Evolutionary conservation across 2,113 vertebrate species (phyloP), one percentile per base, ranked within the genome.

Genomic region (Brachionichthys hirsutus): DNA sequence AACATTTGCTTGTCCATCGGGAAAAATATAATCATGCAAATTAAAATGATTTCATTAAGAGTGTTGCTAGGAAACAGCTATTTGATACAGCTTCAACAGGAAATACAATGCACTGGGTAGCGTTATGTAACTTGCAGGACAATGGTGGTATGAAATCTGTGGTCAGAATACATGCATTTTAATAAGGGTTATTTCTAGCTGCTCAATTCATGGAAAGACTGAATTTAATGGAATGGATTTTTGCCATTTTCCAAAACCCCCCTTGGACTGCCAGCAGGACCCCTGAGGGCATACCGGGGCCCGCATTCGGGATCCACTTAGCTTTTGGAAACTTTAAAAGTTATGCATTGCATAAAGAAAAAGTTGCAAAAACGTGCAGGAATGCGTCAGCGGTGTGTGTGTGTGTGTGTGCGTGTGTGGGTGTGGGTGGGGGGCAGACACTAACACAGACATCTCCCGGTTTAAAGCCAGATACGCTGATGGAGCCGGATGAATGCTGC

Each of bases 51-150:
- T 79, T 63, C 19, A 59, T 38, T 30, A 12, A 63, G 77, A 17
- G 50, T 52, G 73, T 80, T 85, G 81, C 85, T 82, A 82, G 83
- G 78, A 64, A 85, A 84, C 70, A 54, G 44, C 35, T 40, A 19
- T 13, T 43, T 67, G 9, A 34, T 64, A 59, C 54, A 10, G 34
- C 40, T 30, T 30, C 24, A 30, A 8, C 24, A 30, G 24, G 5
- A 30, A 30, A 30, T 6, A 30, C 1, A 30, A 30, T 30, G 4
- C 24, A 15, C 52, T 52, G 12, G 2, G 7, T 42, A 42, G 12
- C 8, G 24, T 49, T 53, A 9, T 36, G 4, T 17, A 13, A 11
- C 16, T 60, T 18, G 18, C 19, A 45, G 15, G 59, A 46, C n/a
- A 48, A 1, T 16, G 30, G n/a, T n/a, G 49, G 45, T 35, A 12